Evolutionary conservation across 2,888 invertebrate genomes (phyloP), one percentile per base, ranked within the genome.

Genomic region (Amblyjoppa proteus): DNA sequence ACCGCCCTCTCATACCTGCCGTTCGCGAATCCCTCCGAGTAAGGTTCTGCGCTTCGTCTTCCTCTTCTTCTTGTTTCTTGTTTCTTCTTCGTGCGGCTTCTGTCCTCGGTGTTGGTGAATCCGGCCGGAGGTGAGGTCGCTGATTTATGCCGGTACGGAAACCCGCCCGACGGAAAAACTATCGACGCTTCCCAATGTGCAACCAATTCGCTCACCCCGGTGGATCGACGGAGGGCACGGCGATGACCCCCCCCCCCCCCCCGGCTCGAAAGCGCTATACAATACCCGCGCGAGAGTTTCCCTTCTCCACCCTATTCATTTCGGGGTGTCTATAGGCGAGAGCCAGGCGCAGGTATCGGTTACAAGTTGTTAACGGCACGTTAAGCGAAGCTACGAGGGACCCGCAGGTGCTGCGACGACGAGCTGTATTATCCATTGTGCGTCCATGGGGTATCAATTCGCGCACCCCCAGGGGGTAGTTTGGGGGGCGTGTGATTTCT

Each of bases 331-430:
- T 79, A 31, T 45, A 20, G 13, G 13, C 61, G 69, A 53, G 53
- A 45, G n/a, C 78, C 75, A 83, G 87, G 88, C 87, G 81, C 91
- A 91, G 91, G 91, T 91, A 92, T 92, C 92, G 90, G 90, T 92
- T 92, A 92, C 92, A 92, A 90, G 91, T 91, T 92, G 91, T 91
- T 91, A 90, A 91, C 88, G 87, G 77, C 85, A 85, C 89, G 85
- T 88, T 88, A 85, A 87, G 83, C 85, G 74, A 84, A 88, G 81
- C 83, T 74, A 73, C 74, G 66, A 13, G 31, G 69, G 70, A 83
- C 73, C 74, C 76, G 81, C 87, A 87, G 87, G 86, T 88, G 84
- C 86, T 81, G 51, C 78, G 69, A 34, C 77, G 53, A 76, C 76
- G 68, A 75, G 74, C 71, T 83, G 66, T 69, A n/a, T 66, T 45